phyloP scores from a whole-genome alignment of 1,140 invertebrate genomes.

The Bombus fervidus region DNA sequence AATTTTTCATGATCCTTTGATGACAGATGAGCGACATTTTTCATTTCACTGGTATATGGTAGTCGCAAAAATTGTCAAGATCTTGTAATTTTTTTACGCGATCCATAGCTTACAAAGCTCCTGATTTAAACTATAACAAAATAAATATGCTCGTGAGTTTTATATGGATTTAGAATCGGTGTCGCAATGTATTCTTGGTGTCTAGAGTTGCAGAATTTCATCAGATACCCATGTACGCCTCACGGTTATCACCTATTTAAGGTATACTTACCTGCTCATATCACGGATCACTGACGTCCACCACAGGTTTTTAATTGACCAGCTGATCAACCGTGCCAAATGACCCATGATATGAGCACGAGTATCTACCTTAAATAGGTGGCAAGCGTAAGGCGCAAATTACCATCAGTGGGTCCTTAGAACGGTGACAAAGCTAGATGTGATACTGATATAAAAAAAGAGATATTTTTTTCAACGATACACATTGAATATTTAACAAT shows the following conservation, averaged over 20 bases:
- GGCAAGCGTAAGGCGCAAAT: background rate
- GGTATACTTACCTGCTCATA: slow-evolving; percentile 6
- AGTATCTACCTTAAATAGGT: slow-evolving; percentile 22
- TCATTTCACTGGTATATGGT: too few relatives aligned
- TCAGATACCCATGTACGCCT: background rate
- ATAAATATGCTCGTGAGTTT: background rate
- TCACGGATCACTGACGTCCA: slow-evolving; percentile 5
- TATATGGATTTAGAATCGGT: background rate
- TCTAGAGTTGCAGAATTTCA: background rate
- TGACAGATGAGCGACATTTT: too few relatives aligned
- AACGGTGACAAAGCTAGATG: background rate
- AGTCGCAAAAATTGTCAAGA: too few relatives aligned
- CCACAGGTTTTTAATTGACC: slow-evolving; percentile 17
- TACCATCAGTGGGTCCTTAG: background rate
- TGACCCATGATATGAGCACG: slow-evolving; percentile 18
- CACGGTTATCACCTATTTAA: slow-evolving; percentile 20
- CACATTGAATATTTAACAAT: background rate
- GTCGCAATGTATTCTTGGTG: background rate
- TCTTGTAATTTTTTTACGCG: too few relatives aligned
- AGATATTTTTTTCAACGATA: background rate
- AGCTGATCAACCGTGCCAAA: slow-evolving; percentile 14
- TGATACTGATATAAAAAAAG: background rate
- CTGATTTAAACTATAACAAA: too few relatives aligned
- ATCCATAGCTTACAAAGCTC: too few relatives aligned
- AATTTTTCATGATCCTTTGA: too few relatives aligned